These are phyloP conservation scores for Prochilodus magdalenae DNA, from an alignment of 2,113 vertebrate species.

Conservation along the genomic window DNA sequence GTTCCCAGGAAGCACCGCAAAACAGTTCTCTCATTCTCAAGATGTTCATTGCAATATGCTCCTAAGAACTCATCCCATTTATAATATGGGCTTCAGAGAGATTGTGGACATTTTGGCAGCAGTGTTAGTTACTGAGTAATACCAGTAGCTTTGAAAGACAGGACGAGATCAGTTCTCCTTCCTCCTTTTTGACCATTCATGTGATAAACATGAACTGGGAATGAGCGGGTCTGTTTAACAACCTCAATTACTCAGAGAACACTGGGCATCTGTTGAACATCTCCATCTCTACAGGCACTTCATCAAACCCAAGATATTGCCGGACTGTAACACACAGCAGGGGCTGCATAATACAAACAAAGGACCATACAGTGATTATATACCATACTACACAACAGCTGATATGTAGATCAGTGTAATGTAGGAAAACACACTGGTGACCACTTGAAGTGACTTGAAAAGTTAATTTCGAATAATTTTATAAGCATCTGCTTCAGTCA, in stretches of 20 bases:
- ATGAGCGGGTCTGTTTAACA: constrained; percentile 21
- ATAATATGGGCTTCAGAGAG: not conserved
- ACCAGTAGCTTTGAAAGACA: constrained; percentile 12
- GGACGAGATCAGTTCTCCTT: constrained; percentile 1
- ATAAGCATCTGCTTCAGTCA: too few relatives aligned
- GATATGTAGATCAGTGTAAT: too few relatives aligned
- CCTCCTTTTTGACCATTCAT: not conserved
- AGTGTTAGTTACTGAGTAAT: constrained; percentile 24
- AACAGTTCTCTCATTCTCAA: not conserved
- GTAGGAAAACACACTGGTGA: too few relatives aligned
- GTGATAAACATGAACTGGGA: constrained; percentile 7
- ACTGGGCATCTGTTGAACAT: constrained; percentile 4
- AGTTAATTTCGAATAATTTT: too few relatives aligned
- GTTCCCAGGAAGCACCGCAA: not conserved
- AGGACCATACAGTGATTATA: not conserved
- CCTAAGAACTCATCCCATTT: not conserved
- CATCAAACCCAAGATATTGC: not conserved
- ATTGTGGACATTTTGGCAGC: not conserved
- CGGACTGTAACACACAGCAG: not conserved
- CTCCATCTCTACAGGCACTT: constrained; percentile 7
- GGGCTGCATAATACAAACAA: not conserved
- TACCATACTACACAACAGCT: too few relatives aligned
- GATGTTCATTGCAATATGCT: constrained; percentile 1
- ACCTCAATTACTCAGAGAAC: not conserved
- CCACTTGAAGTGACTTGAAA: too few relatives aligned